Conservation (phyloP, 2,113 vertebrate species). For the Gasterosteus nipponicus region DNA sequence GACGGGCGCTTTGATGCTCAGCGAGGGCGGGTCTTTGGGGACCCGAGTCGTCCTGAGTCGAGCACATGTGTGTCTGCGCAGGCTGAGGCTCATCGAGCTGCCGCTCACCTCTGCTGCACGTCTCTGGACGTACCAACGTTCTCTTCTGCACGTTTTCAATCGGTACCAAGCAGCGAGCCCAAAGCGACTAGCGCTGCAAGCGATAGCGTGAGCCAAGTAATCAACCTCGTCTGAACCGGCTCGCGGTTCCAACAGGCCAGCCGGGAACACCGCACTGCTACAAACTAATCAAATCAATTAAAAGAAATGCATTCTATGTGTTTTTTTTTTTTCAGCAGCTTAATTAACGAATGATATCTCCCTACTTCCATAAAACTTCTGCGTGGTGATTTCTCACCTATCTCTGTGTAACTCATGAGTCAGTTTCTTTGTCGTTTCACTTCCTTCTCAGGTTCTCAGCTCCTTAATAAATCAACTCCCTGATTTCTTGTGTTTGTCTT, state of each 20-base stretch:
- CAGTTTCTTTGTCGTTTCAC: not conserved
- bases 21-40: not conserved
- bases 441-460: not conserved
- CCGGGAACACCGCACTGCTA: not conserved
- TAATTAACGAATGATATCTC: not conserved
- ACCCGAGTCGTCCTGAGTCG: not conserved
- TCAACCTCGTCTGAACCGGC: not conserved
- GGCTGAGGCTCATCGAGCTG: not conserved
- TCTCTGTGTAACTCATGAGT: conserved; percentile 5
- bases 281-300: not conserved
- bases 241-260: not conserved
- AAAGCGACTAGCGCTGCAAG: too few relatives aligned
- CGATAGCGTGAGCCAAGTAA: too few relatives aligned
- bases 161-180: too few relatives aligned
- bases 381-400: conserved; percentile 22
- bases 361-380: conserved; percentile 20
- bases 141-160: not conserved
- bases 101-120: too few relatives aligned
- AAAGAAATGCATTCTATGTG: not conserved
- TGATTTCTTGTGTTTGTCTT: conserved; percentile 34
- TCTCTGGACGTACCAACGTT: too few relatives aligned
- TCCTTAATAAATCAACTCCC: not conserved
- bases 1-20: not conserved
- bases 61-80: not conserved
- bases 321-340: conserved; percentile 15